Percentiles rank a stretch among this genome's conserved stretches.
Conservation (phyloP, 1,140 invertebrate genomes). For the Drosophila pseudoobscura region DNA sequence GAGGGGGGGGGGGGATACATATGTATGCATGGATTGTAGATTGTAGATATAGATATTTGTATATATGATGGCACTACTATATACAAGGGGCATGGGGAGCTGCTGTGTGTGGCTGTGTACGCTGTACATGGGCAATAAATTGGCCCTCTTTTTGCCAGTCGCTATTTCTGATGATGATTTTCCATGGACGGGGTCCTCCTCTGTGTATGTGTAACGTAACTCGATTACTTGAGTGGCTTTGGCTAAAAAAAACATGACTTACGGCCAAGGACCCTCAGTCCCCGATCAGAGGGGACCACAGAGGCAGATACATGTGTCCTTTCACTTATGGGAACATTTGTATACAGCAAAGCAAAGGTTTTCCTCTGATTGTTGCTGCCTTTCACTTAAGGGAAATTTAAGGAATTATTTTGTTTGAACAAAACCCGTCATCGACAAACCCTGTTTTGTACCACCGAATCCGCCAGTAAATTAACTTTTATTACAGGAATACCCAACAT, state of each 20-base stretch:
- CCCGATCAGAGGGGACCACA: too few species aligned
- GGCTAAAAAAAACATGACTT: slow-evolving; percentile 18
- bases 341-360: too few species aligned
- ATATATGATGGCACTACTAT: slow-evolving; percentile 22
- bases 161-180: slow-evolving; percentile 39
- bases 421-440: too few species aligned
- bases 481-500: background rate
- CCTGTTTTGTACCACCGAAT: too few species aligned
- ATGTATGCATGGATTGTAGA: slow-evolving; percentile 10
- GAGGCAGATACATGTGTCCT: too few species aligned
- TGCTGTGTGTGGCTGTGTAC: slow-evolving; percentile 39
- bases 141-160: slow-evolving; percentile 43
- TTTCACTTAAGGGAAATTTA: too few species aligned
- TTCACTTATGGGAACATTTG: too few species aligned
- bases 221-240: slow-evolving; percentile 40
- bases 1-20: slow-evolving; percentile 27
- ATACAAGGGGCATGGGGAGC: slow-evolving; percentile 27
- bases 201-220: slow-evolving; percentile 17
- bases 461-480: background rate
- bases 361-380: too few species aligned
- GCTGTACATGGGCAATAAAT: slow-evolving; percentile 64
- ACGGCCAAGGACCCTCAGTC: background rate
- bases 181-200: background rate
- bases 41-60: slow-evolving; percentile 36
- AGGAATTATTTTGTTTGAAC: too few species aligned